Percentiles rank a stretch among this genome's conserved stretches.
Evolutionary conservation across 2,888 invertebrate genomes (phyloP).

Genomic region (Coremacera marginata): DNA sequence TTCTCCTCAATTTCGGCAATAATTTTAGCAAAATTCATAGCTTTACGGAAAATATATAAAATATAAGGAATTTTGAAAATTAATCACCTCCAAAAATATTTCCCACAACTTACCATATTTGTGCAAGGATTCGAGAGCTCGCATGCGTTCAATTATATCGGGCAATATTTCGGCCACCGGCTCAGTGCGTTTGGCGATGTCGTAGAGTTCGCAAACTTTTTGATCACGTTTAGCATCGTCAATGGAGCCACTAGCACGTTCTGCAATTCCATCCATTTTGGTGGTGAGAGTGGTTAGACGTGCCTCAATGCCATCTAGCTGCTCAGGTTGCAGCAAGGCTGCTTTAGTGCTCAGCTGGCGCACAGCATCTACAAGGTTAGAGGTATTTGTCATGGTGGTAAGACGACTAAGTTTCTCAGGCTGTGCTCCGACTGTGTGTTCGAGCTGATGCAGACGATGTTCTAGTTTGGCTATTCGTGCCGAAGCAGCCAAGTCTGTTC

Average conservation of each 20-base stretch:
- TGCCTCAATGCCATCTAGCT: conserved; percentile 87
- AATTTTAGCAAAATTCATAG: conserved; percentile 88
- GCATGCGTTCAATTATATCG: conserved; percentile 85
- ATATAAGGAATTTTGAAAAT: conserved; percentile 1
- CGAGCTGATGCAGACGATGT: conserved; percentile 82
- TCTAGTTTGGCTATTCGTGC: conserved; percentile 87
- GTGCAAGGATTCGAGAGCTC: conserved; percentile 88
- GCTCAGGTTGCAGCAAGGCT: conserved; percentile 82
- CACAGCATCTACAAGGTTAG: conserved; percentile 78
- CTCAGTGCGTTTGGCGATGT: conserved; percentile 88
- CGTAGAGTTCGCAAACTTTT: conserved; percentile 82
- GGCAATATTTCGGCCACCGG: conserved; percentile 82
- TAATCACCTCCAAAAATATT: not conserved
- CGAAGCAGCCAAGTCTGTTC: conserved; percentile 75
- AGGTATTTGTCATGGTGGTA: conserved; percentile 62
- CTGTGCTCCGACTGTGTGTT: conserved; percentile 85
- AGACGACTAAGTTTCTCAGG: conserved; percentile 81
- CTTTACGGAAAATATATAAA: conserved; percentile 70
- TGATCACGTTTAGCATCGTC: conserved; percentile 76
- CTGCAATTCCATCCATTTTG: conserved; percentile 80
- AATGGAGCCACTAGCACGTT: conserved; percentile 71
- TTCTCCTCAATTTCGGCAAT: conserved; percentile 83
- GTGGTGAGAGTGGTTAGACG: conserved; percentile 80
- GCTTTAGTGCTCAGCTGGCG: conserved; percentile 84
- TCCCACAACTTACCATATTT: conserved; percentile 85